Percentiles rank a stretch among this genome's conserved stretches.
phyloP scores from a whole-genome alignment of 2,888 invertebrate species.

The Coelinius sp. region DNA sequence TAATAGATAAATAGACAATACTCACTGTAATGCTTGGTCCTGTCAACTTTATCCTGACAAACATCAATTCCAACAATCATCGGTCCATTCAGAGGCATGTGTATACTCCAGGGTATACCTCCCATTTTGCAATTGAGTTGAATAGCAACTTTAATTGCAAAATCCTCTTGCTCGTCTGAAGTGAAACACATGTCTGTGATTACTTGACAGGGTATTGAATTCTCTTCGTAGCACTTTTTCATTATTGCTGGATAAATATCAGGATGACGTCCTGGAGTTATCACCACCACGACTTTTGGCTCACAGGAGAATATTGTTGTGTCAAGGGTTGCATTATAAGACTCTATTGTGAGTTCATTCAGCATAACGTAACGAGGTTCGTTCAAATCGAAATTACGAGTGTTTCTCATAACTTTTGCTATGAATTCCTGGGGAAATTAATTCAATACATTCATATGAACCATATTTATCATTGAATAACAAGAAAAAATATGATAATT shows the following conservation, averaged over 20 bases:
- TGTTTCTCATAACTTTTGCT: slow-evolving; percentile 51
- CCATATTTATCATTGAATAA: too few species aligned
- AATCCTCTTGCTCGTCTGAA: slow-evolving; percentile 78
- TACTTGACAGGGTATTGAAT: slow-evolving; percentile 81
- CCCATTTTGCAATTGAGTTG: slow-evolving; percentile 96
- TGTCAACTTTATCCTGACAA: slow-evolving; percentile 84
- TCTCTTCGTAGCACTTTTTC: slow-evolving; percentile 85
- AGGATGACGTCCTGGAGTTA: slow-evolving; percentile 78
- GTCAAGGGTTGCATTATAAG: slow-evolving; percentile 77
- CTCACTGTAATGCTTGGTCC: slow-evolving; percentile 70
- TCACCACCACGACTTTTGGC: slow-evolving; percentile 78
- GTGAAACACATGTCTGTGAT: slow-evolving; percentile 74
- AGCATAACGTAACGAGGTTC: slow-evolving; percentile 71
- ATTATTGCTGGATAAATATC: slow-evolving; percentile 90
- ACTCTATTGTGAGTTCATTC: slow-evolving; percentile 74
- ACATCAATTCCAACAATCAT: slow-evolving; percentile 94
- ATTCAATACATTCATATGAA: background rate
- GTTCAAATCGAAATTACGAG: slow-evolving; percentile 69
- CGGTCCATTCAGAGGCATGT: slow-evolving; percentile 76
- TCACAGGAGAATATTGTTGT: slow-evolving; percentile 72
- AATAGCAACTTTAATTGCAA: slow-evolving; percentile 92
- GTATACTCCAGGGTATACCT: slow-evolving; percentile 89
- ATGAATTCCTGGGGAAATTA: slow-evolving; percentile 27
- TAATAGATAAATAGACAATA: too few species aligned
- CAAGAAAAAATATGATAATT: too few species aligned